phyloP scores from a whole-genome alignment of 2,113 vertebrate genomes.

The Lagopus muta region DNA sequence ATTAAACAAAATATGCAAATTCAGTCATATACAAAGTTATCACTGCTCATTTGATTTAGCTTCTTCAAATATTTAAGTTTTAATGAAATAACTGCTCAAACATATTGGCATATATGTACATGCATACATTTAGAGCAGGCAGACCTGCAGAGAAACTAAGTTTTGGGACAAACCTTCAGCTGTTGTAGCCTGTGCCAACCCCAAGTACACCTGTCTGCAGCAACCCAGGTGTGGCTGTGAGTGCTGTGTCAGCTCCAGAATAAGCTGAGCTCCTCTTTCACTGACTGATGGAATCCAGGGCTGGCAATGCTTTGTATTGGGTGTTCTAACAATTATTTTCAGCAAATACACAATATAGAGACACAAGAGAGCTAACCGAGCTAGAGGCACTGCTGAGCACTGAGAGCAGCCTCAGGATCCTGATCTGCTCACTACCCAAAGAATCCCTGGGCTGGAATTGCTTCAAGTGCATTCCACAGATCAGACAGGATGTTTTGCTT shows the following conservation, averaged over 20 bases:
- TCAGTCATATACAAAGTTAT: not conserved
- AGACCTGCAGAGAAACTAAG: not conserved
- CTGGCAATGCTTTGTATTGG: not conserved
- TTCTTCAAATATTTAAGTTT: constrained; percentile 14
- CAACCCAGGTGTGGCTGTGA: not conserved
- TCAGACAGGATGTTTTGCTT: not conserved
- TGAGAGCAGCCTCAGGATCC: not conserved
- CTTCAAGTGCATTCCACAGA: not conserved
- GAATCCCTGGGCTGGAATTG: not conserved
- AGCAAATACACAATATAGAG: not conserved
- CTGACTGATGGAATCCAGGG: not conserved
- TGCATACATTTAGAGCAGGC: not conserved
- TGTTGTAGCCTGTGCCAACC: not conserved
- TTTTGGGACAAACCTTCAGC: not conserved
- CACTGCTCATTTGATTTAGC: constrained; percentile 5
- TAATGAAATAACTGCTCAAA: constrained; percentile 14
- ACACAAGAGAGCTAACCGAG: constrained; percentile 8
- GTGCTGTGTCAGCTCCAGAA: not conserved
- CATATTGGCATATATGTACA: not conserved
- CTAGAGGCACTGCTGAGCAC: not conserved
- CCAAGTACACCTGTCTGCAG: fast-evolving
- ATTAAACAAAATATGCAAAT: constrained; percentile 9
- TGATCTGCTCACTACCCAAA: not conserved
- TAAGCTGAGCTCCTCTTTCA: not conserved
- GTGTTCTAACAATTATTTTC: not conserved